These are phyloP conservation scores for Cephus nigrinus DNA, from an alignment of 2,888 invertebrate genomes.

Conservation along the genomic window DNA sequence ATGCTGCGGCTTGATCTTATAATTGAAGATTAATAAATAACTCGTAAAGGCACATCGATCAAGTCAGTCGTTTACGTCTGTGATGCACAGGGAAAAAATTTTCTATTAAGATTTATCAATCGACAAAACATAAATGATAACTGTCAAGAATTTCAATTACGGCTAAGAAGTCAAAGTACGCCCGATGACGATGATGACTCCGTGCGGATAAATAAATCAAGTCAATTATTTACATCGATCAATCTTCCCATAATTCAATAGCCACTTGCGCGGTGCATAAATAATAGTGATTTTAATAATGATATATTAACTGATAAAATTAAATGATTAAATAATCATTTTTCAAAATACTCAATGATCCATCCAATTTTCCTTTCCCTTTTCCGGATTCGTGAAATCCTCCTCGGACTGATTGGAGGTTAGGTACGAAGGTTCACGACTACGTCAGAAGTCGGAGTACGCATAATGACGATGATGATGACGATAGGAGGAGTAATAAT, in stretches of 20 bases:
- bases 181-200: too few species aligned
- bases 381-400: not conserved
- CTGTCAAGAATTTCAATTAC: too few species aligned
- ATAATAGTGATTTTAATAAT: not conserved
- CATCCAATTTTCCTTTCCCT: not conserved
- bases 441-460: not conserved
- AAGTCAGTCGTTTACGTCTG: not conserved
- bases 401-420: not conserved
- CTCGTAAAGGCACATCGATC: not conserved
- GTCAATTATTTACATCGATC: not conserved
- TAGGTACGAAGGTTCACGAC: not conserved
- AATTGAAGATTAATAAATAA: not conserved
- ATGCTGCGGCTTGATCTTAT: not conserved
- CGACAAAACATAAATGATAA: too few species aligned
- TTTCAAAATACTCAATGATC: not conserved
- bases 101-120: too few species aligned
- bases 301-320: not conserved
- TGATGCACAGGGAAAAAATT: too few species aligned
- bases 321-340: not conserved
- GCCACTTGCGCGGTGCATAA: not conserved
- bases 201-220: not conserved
- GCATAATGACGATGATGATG: not conserved
- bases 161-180: too few species aligned
- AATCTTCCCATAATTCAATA: not conserved
- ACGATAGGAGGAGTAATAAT: not conserved